Base-by-base conservation (phyloP, 1,140 invertebrate species). In the Conopomorpha cramerella region DNA sequence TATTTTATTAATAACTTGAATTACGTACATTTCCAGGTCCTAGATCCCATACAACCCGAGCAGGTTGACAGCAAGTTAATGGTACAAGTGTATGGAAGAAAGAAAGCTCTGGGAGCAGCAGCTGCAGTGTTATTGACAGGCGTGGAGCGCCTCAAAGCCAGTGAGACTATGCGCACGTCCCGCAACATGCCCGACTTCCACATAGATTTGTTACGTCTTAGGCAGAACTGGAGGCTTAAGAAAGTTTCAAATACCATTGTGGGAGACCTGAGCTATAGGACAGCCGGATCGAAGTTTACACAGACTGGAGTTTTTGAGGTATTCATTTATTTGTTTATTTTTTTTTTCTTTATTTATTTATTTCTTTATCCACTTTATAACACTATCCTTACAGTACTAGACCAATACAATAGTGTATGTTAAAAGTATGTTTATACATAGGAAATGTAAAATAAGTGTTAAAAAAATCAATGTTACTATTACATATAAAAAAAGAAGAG, bases 261-360 rank as follows among this genome's bases (percentile, higher is more conserved):
- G 30, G 96, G 96, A 0, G 96, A 99, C 79, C 82, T 99, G 1
- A 98, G 93, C 73, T 98, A 96, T 66, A 82, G 92, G 46, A 96
- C 95, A 45, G 89, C 90, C 32, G 95, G 95, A 1, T 96, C 93
- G 0, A 91, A 95, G 56, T 98, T 92, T 64, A 86, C 85, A 39
- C 95, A 97, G 74, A 90, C 89, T 36, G 95, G 95, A 25, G 92
- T 93, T 46, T 98, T 98, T 83, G 95, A 98, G 82, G 95, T 78
- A 49, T 36, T 13, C 19, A 16, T n/a, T n/a, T n/a, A n/a, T n/a
- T n/a, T n/a, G n/a, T n/a, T n/a, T n/a, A n/a, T n/a, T n/a, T n/a
- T n/a, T n/a, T n/a, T n/a, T n/a, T n/a, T n/a, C n/a, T n/a, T n/a
- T n/a, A n/a, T n/a, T n/a, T n/a, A n/a, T n/a, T n/a, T n/a, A n/a